A percentile compares a stretch with the other conserved stretches of the same genome.
These are phyloP conservation scores for Polia nebulosa DNA, from an alignment of 2,888 invertebrate genomes.

Conservation along the genomic window DNA sequence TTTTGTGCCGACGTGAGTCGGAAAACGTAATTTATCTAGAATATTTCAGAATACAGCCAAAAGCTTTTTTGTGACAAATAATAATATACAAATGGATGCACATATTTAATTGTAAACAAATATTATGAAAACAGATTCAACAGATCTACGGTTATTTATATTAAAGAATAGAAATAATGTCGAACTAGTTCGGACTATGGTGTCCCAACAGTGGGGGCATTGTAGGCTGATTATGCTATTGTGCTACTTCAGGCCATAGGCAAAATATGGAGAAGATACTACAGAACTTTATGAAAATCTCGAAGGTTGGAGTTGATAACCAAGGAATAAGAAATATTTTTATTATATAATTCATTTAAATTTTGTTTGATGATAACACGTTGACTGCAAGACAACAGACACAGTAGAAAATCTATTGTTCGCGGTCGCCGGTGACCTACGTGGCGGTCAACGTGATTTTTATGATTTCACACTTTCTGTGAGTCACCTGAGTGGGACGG, in stretches of 20 bases:
- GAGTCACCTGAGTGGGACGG: slow-evolving; percentile 46
- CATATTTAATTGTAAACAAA: background rate
- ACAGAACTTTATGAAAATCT: background rate
- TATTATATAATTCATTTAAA: background rate
- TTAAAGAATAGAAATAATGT: background rate
- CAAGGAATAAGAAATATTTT: background rate
- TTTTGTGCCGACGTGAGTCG: background rate
- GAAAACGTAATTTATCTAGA: background rate
- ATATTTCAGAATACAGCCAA: background rate
- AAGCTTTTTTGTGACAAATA: background rate
- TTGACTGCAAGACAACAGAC: no score
- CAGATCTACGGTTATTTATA: slow-evolving; percentile 1
- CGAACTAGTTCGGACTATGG: slow-evolving; percentile 16
- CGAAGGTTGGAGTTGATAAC: background rate
- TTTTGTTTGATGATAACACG: background rate
- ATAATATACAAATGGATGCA: no score
- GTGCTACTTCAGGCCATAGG: background rate
- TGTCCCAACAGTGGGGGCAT: no score
- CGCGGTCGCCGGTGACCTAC: no score
- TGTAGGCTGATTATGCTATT: no score
- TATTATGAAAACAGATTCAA: slow-evolving; percentile 1
- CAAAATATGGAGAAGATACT: slow-evolving; percentile 16
- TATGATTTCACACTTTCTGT: slow-evolving; percentile 27
- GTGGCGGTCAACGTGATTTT: no score
- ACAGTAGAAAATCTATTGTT: no score